phyloP scores from a whole-genome alignment of 2,797 vertebrate genomes.

The Hemibagrus guttatus region DNA sequence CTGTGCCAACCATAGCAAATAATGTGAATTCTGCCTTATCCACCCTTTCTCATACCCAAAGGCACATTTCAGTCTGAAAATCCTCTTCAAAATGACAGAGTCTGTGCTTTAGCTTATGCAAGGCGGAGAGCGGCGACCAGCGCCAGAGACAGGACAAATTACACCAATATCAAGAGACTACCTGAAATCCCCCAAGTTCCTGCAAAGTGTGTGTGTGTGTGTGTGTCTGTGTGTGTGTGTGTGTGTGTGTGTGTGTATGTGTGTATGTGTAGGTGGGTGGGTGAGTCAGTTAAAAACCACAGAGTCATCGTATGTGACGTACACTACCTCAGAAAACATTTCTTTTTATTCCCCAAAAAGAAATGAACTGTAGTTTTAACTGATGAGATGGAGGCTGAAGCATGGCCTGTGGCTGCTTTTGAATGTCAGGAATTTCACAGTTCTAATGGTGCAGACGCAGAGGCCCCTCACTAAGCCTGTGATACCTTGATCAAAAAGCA shows the following conservation, averaged over 20 bases:
- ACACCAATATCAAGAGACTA: conserved; percentile 32
- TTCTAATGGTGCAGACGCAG: conserved; percentile 49
- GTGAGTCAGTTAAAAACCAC: not conserved
- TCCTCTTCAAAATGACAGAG: conserved; percentile 46
- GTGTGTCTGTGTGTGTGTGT: conserved; percentile 4
- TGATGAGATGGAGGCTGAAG: conserved; percentile 18
- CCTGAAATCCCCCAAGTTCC: conserved; percentile 41
- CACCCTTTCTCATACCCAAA: conserved; percentile 19
- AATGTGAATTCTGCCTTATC: conserved; percentile 45
- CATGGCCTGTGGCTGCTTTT: conserved; percentile 56
- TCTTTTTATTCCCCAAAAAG: conserved; percentile 24
- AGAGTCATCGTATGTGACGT: conserved; percentile 1
- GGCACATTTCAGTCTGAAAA: conserved; percentile 44
- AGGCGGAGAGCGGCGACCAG: conserved; percentile 49
- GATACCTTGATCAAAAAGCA: conserved; percentile 44
- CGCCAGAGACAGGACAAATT: conserved; percentile 38
- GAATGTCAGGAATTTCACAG: conserved; percentile 63
- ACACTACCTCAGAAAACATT: conserved; percentile 14
- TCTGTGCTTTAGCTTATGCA: conserved; percentile 44
- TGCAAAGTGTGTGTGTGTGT: conserved; percentile 8
- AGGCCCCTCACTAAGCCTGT: conserved; percentile 46
- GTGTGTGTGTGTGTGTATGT: not conserved
- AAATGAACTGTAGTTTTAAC: conserved; percentile 40
- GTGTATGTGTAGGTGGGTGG: not conserved
- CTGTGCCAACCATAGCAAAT: conserved; percentile 48